Base-by-base conservation (phyloP, 1,140 invertebrate species). In the Archivesica marissinica region DNA sequence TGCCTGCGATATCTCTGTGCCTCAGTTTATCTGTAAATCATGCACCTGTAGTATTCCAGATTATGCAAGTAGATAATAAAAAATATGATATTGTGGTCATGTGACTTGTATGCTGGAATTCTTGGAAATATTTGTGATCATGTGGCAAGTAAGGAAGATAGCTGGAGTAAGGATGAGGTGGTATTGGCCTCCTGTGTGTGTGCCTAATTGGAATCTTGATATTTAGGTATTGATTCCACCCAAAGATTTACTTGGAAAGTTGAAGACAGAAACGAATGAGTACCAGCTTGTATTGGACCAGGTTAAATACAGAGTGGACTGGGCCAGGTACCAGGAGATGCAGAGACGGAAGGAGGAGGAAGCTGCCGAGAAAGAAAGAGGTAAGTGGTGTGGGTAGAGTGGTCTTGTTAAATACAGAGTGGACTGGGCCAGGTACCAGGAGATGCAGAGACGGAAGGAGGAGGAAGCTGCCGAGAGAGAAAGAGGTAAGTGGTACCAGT, bases 341-440 rank as follows among this genome's bases (percentile, higher is more conserved):
- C 97, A 99, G 91, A 96, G 96, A 74, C 96, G 97, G 0, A 97
- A 97, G 85, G 98, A 99, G 93, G 98, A 99, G 93, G 98, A 99
- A 90, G 97, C 97, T 90, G 95, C 98, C 23, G 99, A 99, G 94
- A 96, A 97, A 50, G 99, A 99, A 94, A 95, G 98, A 94, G 95
- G 96, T 96, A 70, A 33, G 79, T 41, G 7, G 15, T 64, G 1
- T 25, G 15, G 17, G 33, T 13, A 52, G 17, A 47, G 17, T 9
- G 17, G 7, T 47, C 7, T 47, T 9, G 97, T 99, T 0, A 97
- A 97, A 87, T 98, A 99, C 92, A 95, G 99, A 11, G 97, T 99
- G 0, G 98, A 99, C 86, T 99, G 99, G 98, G 96, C 98, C 64
- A 97, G 97, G 66, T 98, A 99, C 93, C 97, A 99, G 93, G 98